Evolutionary conservation across 2,797 vertebrate species (phyloP).

Genomic region (Taenioides sp.): DNA sequence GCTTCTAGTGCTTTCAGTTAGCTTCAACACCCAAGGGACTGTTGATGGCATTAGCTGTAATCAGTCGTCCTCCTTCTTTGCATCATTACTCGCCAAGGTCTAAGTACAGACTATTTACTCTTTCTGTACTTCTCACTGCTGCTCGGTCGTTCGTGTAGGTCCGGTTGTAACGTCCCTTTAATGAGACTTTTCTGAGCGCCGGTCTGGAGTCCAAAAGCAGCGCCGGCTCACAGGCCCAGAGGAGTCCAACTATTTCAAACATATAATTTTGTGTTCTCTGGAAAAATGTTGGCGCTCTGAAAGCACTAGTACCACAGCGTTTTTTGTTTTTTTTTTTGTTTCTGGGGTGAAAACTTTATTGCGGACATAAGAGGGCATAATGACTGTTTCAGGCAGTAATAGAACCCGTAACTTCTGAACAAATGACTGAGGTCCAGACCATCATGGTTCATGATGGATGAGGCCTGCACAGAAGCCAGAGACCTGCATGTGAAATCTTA

Average conservation of each 20-base stretch:
- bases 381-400: not conserved
- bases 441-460: not conserved
- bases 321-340: not conserved
- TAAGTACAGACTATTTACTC: no score
- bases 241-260: slow-evolving; percentile 43
- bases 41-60: no score
- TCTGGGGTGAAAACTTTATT: slow-evolving; percentile 1
- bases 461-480: not conserved
- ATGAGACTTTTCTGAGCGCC: slow-evolving; percentile 12
- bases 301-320: not conserved
- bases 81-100: no score
- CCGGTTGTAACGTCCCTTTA: slow-evolving; percentile 16
- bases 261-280: slow-evolving; percentile 63
- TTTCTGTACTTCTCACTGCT: not conserved
- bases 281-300: slow-evolving; percentile 23
- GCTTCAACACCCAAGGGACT: no score
- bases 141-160: not conserved
- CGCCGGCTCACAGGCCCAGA: slow-evolving; percentile 32
- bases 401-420: not conserved
- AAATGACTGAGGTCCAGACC: not conserved
- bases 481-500: not conserved
- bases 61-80: no score
- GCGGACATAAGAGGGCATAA: not conserved
- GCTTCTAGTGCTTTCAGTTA: no score
- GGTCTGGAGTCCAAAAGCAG: slow-evolving; percentile 21